A percentile compares a stretch with the other conserved stretches of the same genome.
Evolutionary conservation across 2,113 vertebrate genomes (phyloP).

Genomic region (Carlito syrichta): DNA sequence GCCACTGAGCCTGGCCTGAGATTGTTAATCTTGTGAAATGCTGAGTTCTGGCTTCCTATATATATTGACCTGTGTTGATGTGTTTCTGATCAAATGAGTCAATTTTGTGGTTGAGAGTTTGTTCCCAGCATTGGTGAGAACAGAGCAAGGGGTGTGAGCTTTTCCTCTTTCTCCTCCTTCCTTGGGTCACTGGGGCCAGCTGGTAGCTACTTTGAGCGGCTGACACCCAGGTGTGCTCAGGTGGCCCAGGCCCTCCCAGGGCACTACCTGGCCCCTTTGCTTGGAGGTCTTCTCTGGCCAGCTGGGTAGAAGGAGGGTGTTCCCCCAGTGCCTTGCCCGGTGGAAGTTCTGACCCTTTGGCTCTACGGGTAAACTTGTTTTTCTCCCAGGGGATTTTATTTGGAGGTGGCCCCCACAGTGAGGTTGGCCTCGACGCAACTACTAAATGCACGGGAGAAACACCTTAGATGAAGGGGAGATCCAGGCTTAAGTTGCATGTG

Average conservation of each 20-base stretch:
- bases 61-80: not conserved
- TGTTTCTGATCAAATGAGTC: slow-evolving; percentile 1
- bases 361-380: not conserved
- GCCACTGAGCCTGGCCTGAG: too few relatives aligned
- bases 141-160: not conserved
- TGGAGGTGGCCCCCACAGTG: not conserved
- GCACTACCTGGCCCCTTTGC: not conserved
- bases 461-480: not conserved
- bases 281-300: not conserved
- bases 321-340: not conserved
- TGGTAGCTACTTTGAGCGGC: not conserved
- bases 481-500: not conserved
- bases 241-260: not conserved
- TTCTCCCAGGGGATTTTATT: not conserved
- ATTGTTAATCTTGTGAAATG: not conserved
- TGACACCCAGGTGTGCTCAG: not conserved
- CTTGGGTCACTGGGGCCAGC: not conserved
- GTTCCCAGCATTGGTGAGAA: not conserved
- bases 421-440: not conserved
- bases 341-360: not conserved
- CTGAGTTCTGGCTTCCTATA: not conserved
- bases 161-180: not conserved
- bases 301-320: not conserved
- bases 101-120: not conserved
- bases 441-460: not conserved